These are phyloP conservation scores for Peucedramus taeniatus DNA, from an alignment of 2,113 vertebrate species.

Conservation along the genomic window DNA sequence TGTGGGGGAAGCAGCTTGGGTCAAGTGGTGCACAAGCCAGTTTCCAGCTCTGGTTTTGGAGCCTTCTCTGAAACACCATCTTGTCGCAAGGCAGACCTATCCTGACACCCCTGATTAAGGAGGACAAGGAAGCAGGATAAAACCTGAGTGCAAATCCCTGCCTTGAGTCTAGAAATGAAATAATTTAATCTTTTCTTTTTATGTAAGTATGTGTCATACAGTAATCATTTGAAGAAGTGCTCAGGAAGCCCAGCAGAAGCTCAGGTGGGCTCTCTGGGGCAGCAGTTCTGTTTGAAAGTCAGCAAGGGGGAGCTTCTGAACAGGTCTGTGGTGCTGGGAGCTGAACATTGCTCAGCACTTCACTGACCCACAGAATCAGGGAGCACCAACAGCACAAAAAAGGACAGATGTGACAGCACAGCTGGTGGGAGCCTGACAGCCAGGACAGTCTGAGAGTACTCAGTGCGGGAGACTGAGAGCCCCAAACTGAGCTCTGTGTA, in stretches of 20 bases:
- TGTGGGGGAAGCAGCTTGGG: not conserved
- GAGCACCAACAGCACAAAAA: not conserved
- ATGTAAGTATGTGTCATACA: not conserved
- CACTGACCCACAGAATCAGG: not conserved
- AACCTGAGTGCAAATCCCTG: not conserved
- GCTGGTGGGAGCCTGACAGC: too few relatives aligned
- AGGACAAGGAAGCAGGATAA: not conserved
- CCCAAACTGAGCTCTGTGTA: not conserved
- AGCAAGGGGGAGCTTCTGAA: not conserved
- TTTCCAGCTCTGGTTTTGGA: not conserved
- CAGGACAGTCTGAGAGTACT: rapidly evolving
- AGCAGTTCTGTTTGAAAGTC: not conserved
- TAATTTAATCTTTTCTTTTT: not conserved
- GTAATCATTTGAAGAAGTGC: not conserved
- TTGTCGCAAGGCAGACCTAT: not conserved
- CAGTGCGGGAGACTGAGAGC: rapidly evolving
- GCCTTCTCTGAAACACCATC: not conserved
- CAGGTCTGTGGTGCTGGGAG: not conserved
- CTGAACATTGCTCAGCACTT: not conserved
- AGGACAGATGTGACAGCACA: not conserved
- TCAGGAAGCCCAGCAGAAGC: not conserved
- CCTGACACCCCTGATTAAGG: not conserved
- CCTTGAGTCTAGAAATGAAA: not conserved
- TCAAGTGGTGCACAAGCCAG: not conserved
- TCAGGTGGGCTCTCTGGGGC: not conserved